Percentiles rank a stretch among this genome's conserved stretches.
These are phyloP conservation scores for Trichomycterus rosablanca DNA, from an alignment of 2,113 vertebrate species.

Conservation along the genomic window DNA sequence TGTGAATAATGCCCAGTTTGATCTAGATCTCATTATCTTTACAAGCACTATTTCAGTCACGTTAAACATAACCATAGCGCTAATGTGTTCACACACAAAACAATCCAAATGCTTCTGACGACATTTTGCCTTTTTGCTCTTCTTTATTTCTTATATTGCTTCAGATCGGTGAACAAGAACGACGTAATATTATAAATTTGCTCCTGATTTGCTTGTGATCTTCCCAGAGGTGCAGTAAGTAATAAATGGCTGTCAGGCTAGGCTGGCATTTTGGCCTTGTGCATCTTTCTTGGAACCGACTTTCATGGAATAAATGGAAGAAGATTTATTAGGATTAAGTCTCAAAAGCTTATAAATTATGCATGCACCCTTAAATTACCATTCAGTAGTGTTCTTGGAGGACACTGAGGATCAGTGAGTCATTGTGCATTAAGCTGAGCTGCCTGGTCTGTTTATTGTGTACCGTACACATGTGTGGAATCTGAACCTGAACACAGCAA, in stretches of 20 bases:
- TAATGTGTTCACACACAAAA: constrained; percentile 52
- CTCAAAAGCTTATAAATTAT: constrained; percentile 67
- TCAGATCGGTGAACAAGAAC: constrained; percentile 50
- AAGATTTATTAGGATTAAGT: constrained; percentile 73
- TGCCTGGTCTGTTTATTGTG: constrained; percentile 22
- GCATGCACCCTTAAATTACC: constrained; percentile 64
- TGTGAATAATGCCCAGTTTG: constrained; percentile 35
- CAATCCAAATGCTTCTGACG: constrained; percentile 36
- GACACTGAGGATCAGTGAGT: constrained; percentile 47
- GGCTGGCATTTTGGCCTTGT: constrained; percentile 43
- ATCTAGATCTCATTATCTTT: constrained; percentile 42
- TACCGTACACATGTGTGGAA: constrained; percentile 9
- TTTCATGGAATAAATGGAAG: constrained; percentile 51
- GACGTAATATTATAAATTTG: constrained; percentile 40
- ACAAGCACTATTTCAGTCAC: constrained; percentile 42
- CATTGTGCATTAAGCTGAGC: constrained; percentile 38
- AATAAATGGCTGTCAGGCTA: constrained; percentile 52
- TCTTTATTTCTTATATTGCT: constrained; percentile 32
- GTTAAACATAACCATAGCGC: constrained; percentile 43
- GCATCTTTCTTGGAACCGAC: constrained; percentile 49
- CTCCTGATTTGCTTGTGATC: constrained; percentile 31
- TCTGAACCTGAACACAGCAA: constrained; percentile 2
- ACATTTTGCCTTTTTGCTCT: constrained; percentile 33
- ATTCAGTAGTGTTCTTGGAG: constrained; percentile 54
- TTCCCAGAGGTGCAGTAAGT: constrained; percentile 34